Percentiles rank a stretch among this genome's conserved stretches.
Conservation (phyloP, 2,888 invertebrate species). For the Lycocerus yunnanus region DNA sequence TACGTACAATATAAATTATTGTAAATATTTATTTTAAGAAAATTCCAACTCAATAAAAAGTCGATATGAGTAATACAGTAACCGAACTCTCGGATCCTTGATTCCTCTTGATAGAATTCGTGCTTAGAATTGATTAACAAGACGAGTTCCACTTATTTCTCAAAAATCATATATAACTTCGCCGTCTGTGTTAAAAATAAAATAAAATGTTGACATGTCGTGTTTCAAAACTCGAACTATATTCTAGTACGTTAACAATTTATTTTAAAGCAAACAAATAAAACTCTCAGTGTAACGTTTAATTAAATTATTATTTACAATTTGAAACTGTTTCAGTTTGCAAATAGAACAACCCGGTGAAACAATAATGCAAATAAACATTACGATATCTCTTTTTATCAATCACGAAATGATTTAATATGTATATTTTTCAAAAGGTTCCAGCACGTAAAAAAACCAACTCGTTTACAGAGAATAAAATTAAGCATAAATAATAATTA, state of each 20-base stretch:
- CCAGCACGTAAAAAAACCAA: no score
- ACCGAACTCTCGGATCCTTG: slow-evolving; percentile 32
- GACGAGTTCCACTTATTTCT: slow-evolving; percentile 20
- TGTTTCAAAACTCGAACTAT: slow-evolving; percentile 1
- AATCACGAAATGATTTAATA: not conserved
- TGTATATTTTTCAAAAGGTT: no score
- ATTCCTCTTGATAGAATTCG: slow-evolving; percentile 38
- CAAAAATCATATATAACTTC: slow-evolving; percentile 19
- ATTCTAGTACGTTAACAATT: slow-evolving; percentile 1
- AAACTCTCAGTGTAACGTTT: not conserved
- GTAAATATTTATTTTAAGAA: slow-evolving; percentile 4
- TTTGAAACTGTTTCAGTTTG: not conserved
- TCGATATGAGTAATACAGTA: slow-evolving; percentile 34
- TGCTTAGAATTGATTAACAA: slow-evolving; percentile 32
- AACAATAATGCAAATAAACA: not conserved
- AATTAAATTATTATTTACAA: not conserved
- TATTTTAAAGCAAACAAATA: not conserved
- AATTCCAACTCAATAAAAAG: slow-evolving; percentile 24
- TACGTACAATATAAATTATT: not conserved
- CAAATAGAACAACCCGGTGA: not conserved
- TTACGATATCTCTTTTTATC: not conserved
- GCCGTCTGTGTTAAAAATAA: slow-evolving; percentile 11
- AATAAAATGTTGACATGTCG: slow-evolving; percentile 6
- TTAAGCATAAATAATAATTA: no score
- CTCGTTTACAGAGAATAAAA: no score